A percentile compares a stretch with the other conserved stretches of the same genome.
Conservation (phyloP, 2,113 vertebrate species). For the Lipophrys pholis region DNA sequence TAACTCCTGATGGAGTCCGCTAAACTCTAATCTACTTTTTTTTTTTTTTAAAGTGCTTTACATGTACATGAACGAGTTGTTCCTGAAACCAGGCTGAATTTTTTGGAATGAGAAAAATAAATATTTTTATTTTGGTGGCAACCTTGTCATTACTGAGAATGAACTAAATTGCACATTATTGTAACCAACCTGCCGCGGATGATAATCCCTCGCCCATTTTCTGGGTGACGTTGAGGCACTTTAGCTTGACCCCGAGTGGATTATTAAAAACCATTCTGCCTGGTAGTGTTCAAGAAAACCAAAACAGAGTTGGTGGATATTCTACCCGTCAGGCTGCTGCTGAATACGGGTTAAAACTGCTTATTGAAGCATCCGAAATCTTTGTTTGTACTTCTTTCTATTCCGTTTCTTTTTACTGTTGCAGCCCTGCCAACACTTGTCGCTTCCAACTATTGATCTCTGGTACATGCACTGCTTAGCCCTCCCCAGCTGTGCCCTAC, state of each 20-base stretch:
- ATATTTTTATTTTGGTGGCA: background rate
- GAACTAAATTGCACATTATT: background rate
- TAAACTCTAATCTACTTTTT: slow-evolving; percentile 42
- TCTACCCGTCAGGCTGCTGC: background rate
- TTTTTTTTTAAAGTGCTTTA: background rate
- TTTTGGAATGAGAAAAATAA: background rate
- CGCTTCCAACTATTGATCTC: slow-evolving; percentile 53
- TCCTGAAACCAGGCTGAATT: no score
- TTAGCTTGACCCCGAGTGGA: slow-evolving; percentile 18
- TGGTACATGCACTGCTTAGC: slow-evolving; percentile 45
- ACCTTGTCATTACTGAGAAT: slow-evolving; percentile 1
- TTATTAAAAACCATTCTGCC: slow-evolving; percentile 23
- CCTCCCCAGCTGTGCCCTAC: slow-evolving; percentile 75
- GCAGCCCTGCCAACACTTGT: slow-evolving; percentile 39
- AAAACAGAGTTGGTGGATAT: background rate
- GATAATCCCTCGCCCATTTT: slow-evolving; percentile 9
- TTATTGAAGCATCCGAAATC: slow-evolving; percentile 9
- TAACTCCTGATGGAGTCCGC: slow-evolving; percentile 30
- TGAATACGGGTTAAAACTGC: background rate
- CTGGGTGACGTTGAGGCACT: background rate
- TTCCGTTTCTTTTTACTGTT: slow-evolving; percentile 22
- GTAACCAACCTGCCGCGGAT: slow-evolving; percentile 24
- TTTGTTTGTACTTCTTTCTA: background rate
- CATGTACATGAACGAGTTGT: background rate
- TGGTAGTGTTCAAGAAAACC: slow-evolving; percentile 31